phyloP scores from a whole-genome alignment of 2,797 vertebrate species.

The Enteromius fasciolatus region DNA sequence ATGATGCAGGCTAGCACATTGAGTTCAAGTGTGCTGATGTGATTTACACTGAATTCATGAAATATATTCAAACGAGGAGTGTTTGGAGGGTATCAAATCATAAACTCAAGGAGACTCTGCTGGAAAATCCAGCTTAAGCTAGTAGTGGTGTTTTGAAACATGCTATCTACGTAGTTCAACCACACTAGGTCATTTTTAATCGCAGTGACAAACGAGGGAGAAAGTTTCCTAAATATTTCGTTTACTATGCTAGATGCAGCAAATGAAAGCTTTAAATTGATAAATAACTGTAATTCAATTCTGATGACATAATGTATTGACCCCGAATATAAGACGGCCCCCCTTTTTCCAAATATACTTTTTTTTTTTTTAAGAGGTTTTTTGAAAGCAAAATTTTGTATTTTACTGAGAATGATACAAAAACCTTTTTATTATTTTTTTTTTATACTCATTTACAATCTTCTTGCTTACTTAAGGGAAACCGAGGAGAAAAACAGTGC shows the following conservation, averaged over 20 bases:
- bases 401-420: too few species aligned
- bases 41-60: conserved; percentile 72
- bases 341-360: too few species aligned
- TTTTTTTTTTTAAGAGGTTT: too few species aligned
- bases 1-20: conserved; percentile 64
- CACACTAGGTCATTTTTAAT: background rate
- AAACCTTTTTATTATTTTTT: too few species aligned
- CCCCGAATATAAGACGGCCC: too few species aligned
- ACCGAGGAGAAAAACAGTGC: too few species aligned
- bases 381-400: too few species aligned
- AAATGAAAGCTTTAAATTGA: too few species aligned
- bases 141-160: background rate
- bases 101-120: conserved; percentile 57
- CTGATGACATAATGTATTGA: background rate
- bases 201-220: background rate
- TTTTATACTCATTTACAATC: too few species aligned
- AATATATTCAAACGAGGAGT: conserved; percentile 74
- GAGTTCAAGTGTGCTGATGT: conserved; percentile 64
- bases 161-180: background rate
- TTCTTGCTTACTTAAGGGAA: too few species aligned
- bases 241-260: background rate
- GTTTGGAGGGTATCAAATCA: conserved; percentile 75
- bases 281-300: background rate
- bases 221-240: background rate
- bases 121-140: background rate